These are phyloP conservation scores for Maconellicoccus hirsutus DNA, from an alignment of 1,140 invertebrate species.

Conservation along the genomic window DNA sequence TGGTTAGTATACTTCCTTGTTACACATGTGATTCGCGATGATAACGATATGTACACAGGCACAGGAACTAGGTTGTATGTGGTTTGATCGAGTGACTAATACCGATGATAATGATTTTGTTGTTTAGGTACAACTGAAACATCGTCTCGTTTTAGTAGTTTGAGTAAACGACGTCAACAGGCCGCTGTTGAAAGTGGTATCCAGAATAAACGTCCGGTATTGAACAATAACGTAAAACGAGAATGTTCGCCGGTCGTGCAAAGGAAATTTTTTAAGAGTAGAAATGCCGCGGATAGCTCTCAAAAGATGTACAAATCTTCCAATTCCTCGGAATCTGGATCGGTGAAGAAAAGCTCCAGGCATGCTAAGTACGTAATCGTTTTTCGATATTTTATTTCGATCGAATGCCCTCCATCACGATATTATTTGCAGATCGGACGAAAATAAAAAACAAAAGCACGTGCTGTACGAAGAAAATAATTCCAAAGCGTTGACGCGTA, in stretches of 20 bases:
- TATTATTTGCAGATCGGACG: background rate
- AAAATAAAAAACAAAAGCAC: slow-evolving; percentile 11
- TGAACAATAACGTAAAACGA: slow-evolving; percentile 23
- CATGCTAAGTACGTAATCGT: background rate
- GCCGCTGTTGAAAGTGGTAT: slow-evolving; percentile 14
- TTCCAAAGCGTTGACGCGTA: background rate
- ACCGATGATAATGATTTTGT: background rate
- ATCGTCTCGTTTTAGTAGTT: slow-evolving; percentile 25
- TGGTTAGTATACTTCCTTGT: slow-evolving; percentile 25
- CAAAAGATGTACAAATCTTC: slow-evolving; percentile 7
- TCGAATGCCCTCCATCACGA: background rate
- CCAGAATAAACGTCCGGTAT: slow-evolving; percentile 13
- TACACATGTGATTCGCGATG: no score
- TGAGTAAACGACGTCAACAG: slow-evolving; percentile 26
- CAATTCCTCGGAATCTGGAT: background rate
- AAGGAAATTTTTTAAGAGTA: slow-evolving; percentile 83
- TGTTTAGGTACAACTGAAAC: background rate
- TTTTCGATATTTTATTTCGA: background rate
- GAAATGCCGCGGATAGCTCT: slow-evolving; percentile 43
- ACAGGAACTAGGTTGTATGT: no score
- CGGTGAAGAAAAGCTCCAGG: background rate
- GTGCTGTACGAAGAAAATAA: background rate
- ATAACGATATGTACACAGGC: no score
- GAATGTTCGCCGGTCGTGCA: slow-evolving; percentile 38
- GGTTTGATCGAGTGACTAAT: no score